Percentiles rank a stretch among this genome's conserved stretches.
Conservation (phyloP, 2,113 vertebrate genomes). For the Lucifuga dentata region DNA sequence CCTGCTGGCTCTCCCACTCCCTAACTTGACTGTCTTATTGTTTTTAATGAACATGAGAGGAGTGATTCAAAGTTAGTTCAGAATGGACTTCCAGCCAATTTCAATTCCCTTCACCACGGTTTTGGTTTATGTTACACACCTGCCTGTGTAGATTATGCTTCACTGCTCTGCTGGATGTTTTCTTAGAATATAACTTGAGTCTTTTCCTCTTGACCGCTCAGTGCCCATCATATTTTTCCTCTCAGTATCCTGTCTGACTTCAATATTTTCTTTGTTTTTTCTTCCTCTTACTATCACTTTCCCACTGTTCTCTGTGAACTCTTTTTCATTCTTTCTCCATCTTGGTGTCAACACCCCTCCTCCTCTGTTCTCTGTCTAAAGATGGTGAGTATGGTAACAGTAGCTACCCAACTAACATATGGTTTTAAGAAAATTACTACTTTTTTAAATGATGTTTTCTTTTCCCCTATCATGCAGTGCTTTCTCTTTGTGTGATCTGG, state of each 20-base stretch:
- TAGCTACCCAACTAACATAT: conserved; percentile 15
- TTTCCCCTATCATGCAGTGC: conserved; percentile 35
- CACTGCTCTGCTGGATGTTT: conserved; percentile 53
- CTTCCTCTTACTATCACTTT: conserved; percentile 72
- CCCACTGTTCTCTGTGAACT: conserved; percentile 67
- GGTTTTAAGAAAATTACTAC: conserved; percentile 28
- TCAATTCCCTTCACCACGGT: neutral
- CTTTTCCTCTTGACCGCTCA: conserved; percentile 22
- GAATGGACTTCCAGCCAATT: neutral
- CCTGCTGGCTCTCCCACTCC: conserved; percentile 10
- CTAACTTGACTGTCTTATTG: neutral
- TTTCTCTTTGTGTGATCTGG: conserved; percentile 71
- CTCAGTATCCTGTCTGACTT: conserved; percentile 50
- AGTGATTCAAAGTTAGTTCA: neutral
- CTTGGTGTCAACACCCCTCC: conserved; percentile 48
- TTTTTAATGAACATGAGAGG: conserved; percentile 6
- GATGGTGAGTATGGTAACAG: conserved; percentile 82
- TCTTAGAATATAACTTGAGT: conserved; percentile 32
- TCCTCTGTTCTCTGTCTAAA: conserved; percentile 73
- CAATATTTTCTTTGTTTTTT: conserved; percentile 64
- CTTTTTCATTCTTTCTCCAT: conserved; percentile 61
- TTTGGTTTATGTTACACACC: conserved; percentile 40
- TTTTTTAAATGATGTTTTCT: conserved; percentile 18
- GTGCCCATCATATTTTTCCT: conserved; percentile 4
- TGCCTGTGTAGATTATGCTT: conserved; percentile 10